phyloP scores from a whole-genome alignment of 2,797 vertebrate species.

The Gambelia wislizenii region DNA sequence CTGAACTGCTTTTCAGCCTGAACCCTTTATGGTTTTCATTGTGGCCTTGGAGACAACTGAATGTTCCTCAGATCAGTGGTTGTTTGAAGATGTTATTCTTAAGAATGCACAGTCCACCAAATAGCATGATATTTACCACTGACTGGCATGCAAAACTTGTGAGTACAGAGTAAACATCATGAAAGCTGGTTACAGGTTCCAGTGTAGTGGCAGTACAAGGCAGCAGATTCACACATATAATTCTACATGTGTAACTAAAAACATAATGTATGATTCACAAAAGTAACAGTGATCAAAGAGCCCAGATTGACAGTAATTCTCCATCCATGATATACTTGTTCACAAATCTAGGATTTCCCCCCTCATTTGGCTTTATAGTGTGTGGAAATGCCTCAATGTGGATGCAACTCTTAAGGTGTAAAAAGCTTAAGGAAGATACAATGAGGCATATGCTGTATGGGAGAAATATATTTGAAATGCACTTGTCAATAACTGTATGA shows the following conservation, averaged over 20 bases:
- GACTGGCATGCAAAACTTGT: not conserved
- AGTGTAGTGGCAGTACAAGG: not conserved
- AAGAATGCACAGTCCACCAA: not conserved
- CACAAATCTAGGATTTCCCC: not conserved
- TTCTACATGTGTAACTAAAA: not conserved
- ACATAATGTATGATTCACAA: not conserved
- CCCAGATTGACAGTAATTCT: not conserved
- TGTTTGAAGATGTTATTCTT: not conserved
- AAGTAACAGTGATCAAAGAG: not conserved
- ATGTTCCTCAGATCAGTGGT: not conserved
- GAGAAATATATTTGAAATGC: not conserved
- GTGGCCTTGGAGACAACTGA: not conserved
- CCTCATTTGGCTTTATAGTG: not conserved
- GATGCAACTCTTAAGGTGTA: not conserved
- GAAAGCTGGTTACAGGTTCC: not conserved
- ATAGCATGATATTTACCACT: not conserved
- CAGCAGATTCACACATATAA: not conserved
- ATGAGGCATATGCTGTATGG: not conserved
- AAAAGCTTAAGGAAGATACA: not conserved
- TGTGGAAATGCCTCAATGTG: not conserved
- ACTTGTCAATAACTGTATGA: not conserved
- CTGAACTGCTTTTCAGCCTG: not conserved
- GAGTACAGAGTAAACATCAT: not conserved
- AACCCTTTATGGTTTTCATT: not conserved
- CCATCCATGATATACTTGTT: not conserved